Evolutionary conservation across 2,888 invertebrate genomes (phyloP).

Genomic region (Cerastis leucographa): DNA sequence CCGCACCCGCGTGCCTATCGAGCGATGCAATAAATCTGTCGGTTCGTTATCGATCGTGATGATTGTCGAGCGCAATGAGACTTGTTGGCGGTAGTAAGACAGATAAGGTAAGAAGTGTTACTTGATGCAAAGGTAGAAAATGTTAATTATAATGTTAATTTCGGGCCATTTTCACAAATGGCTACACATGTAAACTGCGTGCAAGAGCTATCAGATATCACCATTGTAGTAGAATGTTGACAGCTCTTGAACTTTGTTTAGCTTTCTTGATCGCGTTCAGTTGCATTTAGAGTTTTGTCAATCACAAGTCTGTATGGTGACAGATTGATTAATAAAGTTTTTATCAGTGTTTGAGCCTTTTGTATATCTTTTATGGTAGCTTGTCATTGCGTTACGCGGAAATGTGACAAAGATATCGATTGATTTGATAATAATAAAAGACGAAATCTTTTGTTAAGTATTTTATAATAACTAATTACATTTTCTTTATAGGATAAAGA

Average conservation of each 20-base stretch:
- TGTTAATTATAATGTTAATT: too few species aligned
- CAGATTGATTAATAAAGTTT: background rate
- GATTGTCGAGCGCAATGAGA: conserved; percentile 57
- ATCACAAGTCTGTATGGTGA: background rate
- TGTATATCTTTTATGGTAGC: background rate
- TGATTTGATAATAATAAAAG: conserved; percentile 43
- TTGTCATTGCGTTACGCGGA: conserved; percentile 24
- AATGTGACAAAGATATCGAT: conserved; percentile 52
- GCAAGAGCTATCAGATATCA: background rate
- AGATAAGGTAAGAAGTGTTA: conserved; percentile 16
- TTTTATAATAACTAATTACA: conserved; percentile 34
- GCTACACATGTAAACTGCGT: background rate
- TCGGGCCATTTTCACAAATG: too few species aligned
- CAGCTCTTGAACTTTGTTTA: background rate
- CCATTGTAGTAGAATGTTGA: background rate
- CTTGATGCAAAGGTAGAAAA: background rate
- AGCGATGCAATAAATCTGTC: conserved; percentile 67
- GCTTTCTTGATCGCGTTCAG: background rate
- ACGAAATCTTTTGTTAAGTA: conserved; percentile 42
- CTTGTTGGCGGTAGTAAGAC: conserved; percentile 10
- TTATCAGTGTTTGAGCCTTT: conserved; percentile 8
- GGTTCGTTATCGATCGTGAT: conserved; percentile 66
- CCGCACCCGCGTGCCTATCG: conserved; percentile 71
- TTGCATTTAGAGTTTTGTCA: background rate
- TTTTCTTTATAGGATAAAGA: conserved; percentile 8